These are phyloP conservation scores for Drosophila birchii DNA, from an alignment of 2,888 invertebrate species.

Conservation along the genomic window DNA sequence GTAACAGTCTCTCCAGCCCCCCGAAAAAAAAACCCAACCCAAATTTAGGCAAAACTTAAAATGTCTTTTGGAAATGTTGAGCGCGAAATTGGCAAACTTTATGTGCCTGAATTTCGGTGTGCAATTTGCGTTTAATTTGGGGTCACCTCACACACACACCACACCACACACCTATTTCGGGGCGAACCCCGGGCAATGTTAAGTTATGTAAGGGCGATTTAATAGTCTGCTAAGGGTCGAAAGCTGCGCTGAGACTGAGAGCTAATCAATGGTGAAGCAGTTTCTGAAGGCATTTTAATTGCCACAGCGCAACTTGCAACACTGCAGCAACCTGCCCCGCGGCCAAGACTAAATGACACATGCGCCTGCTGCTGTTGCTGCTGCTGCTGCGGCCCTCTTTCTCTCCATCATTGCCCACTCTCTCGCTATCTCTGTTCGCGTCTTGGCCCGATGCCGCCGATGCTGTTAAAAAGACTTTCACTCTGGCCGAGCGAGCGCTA, in stretches of 20 bases:
- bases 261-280: conserved; percentile 57
- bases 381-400: conserved; percentile 33
- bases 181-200: conserved; percentile 37
- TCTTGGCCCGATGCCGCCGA: conserved; percentile 32
- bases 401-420: conserved; percentile 10
- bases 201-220: conserved; percentile 35
- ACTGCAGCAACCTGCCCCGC: conserved; percentile 54
- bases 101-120: conserved; percentile 67
- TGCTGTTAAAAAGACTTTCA: conserved; percentile 65
- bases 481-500: conserved; percentile 53
- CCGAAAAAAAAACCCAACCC: conserved; percentile 18
- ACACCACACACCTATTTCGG: conserved; percentile 15
- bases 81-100: conserved; percentile 67
- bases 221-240: conserved; percentile 46
- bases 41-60: conserved; percentile 47
- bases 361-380: conserved; percentile 54
- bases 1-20: conserved; percentile 20
- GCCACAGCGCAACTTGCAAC: conserved; percentile 51
- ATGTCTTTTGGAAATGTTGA: conserved; percentile 52
- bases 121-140: conserved; percentile 69
- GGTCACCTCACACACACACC: conserved; percentile 49
- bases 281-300: conserved; percentile 74
- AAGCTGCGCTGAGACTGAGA: conserved; percentile 16
- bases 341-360: conserved; percentile 74
- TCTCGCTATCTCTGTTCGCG: conserved; percentile 8